phyloP scores from a whole-genome alignment of 2,797 vertebrate species.

The Lophotriccus pileatus region DNA sequence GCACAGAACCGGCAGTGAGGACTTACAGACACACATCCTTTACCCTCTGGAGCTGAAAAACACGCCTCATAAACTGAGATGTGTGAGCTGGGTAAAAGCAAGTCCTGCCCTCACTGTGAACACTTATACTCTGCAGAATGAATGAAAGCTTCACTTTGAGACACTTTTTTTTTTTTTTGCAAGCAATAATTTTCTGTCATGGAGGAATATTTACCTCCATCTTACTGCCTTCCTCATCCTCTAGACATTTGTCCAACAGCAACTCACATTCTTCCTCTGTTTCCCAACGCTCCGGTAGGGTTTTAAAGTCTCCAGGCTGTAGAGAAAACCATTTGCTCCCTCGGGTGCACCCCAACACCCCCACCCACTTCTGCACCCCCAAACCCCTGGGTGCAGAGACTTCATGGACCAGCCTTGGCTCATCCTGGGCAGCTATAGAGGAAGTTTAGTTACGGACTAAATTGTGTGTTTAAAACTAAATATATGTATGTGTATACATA shows the following conservation, averaged over 20 bases:
- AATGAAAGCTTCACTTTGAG: neutral
- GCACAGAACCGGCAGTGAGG: neutral
- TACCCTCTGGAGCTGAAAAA: neutral
- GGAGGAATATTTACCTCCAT: neutral
- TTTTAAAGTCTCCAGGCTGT: neutral
- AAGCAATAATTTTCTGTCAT: neutral
- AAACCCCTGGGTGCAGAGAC: fast-evolving
- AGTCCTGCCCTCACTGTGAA: neutral
- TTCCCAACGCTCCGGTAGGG: neutral
- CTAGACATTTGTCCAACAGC: neutral
- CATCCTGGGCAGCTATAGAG: neutral
- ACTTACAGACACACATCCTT: neutral
- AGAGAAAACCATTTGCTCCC: neutral
- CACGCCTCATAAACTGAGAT: neutral
- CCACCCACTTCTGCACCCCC: neutral
- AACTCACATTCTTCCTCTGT: neutral
- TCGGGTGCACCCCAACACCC: neutral
- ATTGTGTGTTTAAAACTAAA: neutral
- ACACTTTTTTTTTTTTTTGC: neutral
- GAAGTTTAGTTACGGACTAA: neutral
- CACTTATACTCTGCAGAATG: neutral
- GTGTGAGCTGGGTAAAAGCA: fast-evolving
- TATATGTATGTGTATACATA: neutral
- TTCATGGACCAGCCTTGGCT: neutral
- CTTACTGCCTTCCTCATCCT: neutral